Evolutionary conservation across 2,113 vertebrate genomes (phyloP).

Genomic region (Channa maculata): DNA sequence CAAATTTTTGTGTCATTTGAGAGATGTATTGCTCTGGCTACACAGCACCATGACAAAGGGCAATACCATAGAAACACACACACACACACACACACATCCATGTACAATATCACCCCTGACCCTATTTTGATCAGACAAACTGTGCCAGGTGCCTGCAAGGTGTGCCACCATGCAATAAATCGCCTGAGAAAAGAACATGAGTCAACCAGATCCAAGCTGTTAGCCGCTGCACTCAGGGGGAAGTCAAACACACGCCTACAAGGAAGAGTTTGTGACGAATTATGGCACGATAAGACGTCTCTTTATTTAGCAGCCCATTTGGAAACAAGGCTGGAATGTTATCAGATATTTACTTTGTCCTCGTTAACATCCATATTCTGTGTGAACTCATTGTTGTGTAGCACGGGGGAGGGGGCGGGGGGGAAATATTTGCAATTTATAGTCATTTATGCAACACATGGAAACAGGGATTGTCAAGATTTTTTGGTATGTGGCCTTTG

Average conservation of each 20-base stretch:
- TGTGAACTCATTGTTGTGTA: constrained; percentile 20
- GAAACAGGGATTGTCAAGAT: background rate
- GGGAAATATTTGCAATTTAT: background rate
- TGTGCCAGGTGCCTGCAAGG: constrained; percentile 63
- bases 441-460: background rate
- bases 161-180: constrained; percentile 71
- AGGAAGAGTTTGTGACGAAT: constrained; percentile 57
- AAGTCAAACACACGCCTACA: constrained; percentile 66
- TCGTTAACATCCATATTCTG: constrained; percentile 20
- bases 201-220: constrained; percentile 49
- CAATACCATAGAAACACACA: constrained; percentile 8
- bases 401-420: background rate
- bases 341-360: constrained; percentile 57
- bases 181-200: constrained; percentile 52
- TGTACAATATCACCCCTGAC: constrained; percentile 42
- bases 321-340: constrained; percentile 55
- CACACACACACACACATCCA: constrained; percentile 30
- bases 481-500: background rate
- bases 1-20: background rate
- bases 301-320: constrained; percentile 53
- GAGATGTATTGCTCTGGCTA: constrained; percentile 2
- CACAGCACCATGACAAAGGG: background rate
- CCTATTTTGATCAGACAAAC: constrained; percentile 65
- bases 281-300: constrained; percentile 46
- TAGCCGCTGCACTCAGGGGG: constrained; percentile 37